Base-by-base conservation (phyloP, 2,797 vertebrate genomes). In the Sciurus vulgaris region DNA sequence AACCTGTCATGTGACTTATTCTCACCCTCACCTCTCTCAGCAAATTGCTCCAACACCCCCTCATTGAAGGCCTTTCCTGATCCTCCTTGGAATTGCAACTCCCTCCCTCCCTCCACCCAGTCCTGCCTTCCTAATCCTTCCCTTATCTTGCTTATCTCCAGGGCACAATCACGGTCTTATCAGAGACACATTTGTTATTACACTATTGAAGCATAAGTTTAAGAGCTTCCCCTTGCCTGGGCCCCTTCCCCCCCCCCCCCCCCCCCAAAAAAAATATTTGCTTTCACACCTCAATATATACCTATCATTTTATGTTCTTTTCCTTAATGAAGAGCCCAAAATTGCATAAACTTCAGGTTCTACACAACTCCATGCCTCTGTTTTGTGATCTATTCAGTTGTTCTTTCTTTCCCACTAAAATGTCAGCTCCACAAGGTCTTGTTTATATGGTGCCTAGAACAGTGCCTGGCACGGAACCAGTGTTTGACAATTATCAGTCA, bases 251-350 rank as follows among this genome's bases (percentile, higher is more conserved):
- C 8, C 9, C 59, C 59, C 59, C 54, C n/a, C 22, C 51, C 24
- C 8, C 9, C 59, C 59, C 59, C 54, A n/a, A n/a, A n/a, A 73
- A 26, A 85, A 96, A 56, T 70, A 56, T 4, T 94, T 30, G 38
- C 18, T 47, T 65, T 69, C 54, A 73, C 9, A 38, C 1, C 20
- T 95, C 51, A 4, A 6, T 13, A 17, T 7, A 8, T 47, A 86
- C 63, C 41, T 70, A 5, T 49, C 59, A 69, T 44, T 65, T 41
- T 61, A 14, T 79, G 38, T 28, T 82, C 30, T 33, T 94, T 85
- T 59, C 35, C 38, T 63, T 84, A 87, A 83, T 26, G 65, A 91
- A n/a, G 11, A 0, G 14, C 44, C 54, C 51, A 30, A 51, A 33
- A 51, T 0, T 69, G 33, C 7, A 30, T n/a, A 84, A 35, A 20